Percentiles rank a stretch among this genome's conserved stretches.
Evolutionary conservation across 2,888 invertebrate genomes (phyloP).

Genomic region (Dorcus hopei): DNA sequence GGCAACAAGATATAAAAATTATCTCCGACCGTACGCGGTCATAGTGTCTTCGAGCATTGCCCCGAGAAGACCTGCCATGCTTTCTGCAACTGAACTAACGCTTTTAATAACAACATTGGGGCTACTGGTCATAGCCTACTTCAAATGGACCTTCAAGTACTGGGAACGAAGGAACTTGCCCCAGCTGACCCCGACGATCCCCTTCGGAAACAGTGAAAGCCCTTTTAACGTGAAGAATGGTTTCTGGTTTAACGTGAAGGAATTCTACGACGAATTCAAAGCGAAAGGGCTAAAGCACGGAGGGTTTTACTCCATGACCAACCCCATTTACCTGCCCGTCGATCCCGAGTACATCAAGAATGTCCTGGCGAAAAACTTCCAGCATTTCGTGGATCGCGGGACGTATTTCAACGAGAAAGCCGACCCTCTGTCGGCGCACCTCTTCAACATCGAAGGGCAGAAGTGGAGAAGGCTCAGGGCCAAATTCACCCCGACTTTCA

Average conservation of each 20-base stretch:
- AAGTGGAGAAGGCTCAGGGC: conserved; percentile 11
- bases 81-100: no score
- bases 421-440: conserved; percentile 5
- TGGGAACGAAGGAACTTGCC: conserved; percentile 13
- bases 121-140: background rate
- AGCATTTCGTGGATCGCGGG: conserved; percentile 6
- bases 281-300: conserved; percentile 5
- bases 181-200: conserved; percentile 2
- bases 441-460: conserved; percentile 5
- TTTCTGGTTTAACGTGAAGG: background rate
- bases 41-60: no score
- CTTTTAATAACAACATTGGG: no score
- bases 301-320: conserved; percentile 9
- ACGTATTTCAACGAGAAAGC: conserved; percentile 5
- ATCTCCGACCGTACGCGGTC: no score
- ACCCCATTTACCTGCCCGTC: conserved; percentile 11
- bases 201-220: conserved; percentile 13
- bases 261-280: conserved; percentile 10
- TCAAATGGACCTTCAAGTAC: conserved; percentile 9
- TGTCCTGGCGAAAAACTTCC: conserved; percentile 11
- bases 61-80: no score
- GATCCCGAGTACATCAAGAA: background rate
- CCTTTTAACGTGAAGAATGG: background rate
- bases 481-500: conserved; percentile 9
- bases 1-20: no score